phyloP scores from a whole-genome alignment of 2,888 invertebrate genomes.

The Byasa hedistus region DNA sequence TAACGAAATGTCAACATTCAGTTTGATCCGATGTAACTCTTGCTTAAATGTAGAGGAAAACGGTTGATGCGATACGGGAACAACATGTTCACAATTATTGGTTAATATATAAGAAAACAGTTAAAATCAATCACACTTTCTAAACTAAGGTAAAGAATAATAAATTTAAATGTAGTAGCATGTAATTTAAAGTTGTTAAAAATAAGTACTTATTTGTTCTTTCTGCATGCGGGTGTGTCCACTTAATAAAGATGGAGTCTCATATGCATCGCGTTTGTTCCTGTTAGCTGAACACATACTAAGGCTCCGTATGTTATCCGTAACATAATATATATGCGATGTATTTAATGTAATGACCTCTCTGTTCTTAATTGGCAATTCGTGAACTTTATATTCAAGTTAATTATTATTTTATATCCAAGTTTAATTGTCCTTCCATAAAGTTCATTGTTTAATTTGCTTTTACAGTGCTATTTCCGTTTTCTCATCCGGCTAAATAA shows the following conservation, averaged over 20 bases:
- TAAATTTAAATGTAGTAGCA: background rate
- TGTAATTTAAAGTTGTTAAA: background rate
- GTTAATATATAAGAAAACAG: no score
- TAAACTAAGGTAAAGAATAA: background rate
- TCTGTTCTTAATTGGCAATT: background rate
- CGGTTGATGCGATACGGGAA: no score
- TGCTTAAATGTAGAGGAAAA: no score
- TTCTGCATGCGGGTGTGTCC: background rate
- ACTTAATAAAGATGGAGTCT: background rate
- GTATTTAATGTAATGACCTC: background rate
- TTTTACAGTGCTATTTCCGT: background rate
- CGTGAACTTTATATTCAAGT: background rate
- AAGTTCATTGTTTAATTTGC: background rate
- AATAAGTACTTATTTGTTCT: background rate
- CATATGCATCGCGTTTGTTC: slow-evolving; percentile 6
- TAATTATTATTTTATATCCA: background rate
- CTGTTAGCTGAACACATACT: slow-evolving; percentile 2
- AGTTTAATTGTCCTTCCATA: background rate
- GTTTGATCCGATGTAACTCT: no score
- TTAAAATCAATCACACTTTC: no score
- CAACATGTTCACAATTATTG: no score
- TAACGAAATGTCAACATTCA: no score
- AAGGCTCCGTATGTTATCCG: background rate
- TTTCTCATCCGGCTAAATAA: background rate
- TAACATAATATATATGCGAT: background rate